Base-by-base conservation (phyloP, 2,888 invertebrate species). In the Parelbella ahira region DNA sequence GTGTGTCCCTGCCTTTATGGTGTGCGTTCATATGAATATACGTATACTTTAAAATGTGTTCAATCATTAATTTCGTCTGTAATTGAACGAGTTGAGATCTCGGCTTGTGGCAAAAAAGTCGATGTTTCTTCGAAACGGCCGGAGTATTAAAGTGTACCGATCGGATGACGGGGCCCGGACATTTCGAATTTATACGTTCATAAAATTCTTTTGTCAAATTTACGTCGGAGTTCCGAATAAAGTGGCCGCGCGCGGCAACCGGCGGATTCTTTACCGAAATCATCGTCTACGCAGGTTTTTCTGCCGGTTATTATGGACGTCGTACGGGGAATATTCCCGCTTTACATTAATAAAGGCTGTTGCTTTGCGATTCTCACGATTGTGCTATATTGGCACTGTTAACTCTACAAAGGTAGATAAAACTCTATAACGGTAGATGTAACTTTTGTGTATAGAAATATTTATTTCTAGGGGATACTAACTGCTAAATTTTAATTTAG, bases 121-220 rank as follows among this genome's bases (percentile, higher is more conserved):
- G 60, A 67, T 64, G 75, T 72, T 84, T 84, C 83, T 68, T 56
- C 73, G 82, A 83, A 84, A 58, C n/a, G 58, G 50, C 50, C 58
- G 51, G 53, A 56, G 73, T 70, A 71, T 68, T 68, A 64, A 68
- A 67, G 62, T 70, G 65, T 71, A 72, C 71, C 74, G 75, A 82
- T 80, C 76, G 68, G 58, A 54, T 59, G 67, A 56, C 62, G 63
- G 53, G 53, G n/a, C n/a, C 47, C 67, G 51, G 64, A 61, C 78
- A 68, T 71, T 62, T 60, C 71, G 76, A 78, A 75, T 81, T 76
- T 82, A 83, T 84, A 79, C 83, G 82, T 82, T 84, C 81, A 74
- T 82, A 79, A 84, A 79, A 84, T 86, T 71, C 83, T 77, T 83
- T 81, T 84, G 83, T 84, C 83, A 83, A 84, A 84, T 83, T 83